phyloP scores from a whole-genome alignment of 2,113 vertebrate species.

The Oenanthe oenanthe region DNA sequence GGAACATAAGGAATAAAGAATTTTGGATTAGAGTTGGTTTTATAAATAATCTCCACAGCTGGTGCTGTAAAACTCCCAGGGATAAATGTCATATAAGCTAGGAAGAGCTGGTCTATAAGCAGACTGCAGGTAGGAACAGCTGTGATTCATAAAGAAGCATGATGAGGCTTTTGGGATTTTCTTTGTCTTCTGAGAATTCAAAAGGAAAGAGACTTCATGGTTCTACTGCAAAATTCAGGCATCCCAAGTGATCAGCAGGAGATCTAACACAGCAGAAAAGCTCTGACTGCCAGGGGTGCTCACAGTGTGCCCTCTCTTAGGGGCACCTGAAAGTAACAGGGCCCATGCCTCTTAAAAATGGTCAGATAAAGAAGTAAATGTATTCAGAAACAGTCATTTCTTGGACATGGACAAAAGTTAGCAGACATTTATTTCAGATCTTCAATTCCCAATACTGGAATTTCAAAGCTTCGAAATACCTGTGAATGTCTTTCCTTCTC shows the following conservation, averaged over 20 bases:
- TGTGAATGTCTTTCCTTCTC: neutral
- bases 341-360: neutral
- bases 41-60: neutral
- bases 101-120: neutral
- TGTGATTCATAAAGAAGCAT: neutral
- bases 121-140: constrained; percentile 17
- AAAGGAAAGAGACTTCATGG: neutral
- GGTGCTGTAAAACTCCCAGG: neutral
- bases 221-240: neutral
- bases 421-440: neutral
- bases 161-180: neutral
- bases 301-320: neutral
- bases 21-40: neutral
- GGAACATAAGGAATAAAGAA: neutral
- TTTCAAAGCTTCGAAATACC: neutral
- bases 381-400: neutral
- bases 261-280: neutral
- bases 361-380: neutral
- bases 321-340: fast-evolving
- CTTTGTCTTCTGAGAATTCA: neutral
- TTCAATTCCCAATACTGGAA: neutral
- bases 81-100: neutral
- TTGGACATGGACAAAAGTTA: neutral
- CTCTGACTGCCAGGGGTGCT: neutral
- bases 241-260: neutral